These are phyloP conservation scores for Phataginus tetradactyla DNA, from an alignment of 2,797 vertebrate genomes.

Conservation along the genomic window DNA sequence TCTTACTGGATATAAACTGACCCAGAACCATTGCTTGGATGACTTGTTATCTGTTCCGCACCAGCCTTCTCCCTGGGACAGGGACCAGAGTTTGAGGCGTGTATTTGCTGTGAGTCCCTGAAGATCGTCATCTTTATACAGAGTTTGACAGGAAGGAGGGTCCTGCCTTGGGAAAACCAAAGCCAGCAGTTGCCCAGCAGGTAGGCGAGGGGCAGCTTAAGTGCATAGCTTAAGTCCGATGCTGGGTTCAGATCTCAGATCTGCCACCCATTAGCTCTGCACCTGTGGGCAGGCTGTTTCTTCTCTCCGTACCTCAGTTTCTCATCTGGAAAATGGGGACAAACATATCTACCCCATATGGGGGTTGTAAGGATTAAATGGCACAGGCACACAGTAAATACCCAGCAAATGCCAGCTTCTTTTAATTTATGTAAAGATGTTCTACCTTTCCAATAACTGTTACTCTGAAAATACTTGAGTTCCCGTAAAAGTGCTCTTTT, in stretches of 20 bases:
- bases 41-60: constrained; percentile 3
- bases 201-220: neutral
- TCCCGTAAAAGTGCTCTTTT: neutral
- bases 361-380: neutral
- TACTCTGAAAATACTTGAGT: neutral
- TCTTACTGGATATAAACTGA: neutral
- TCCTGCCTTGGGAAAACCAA: neutral
- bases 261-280: neutral
- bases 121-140: neutral
- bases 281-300: neutral
- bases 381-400: neutral
- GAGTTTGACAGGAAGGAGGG: neutral
- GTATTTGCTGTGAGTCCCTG: neutral
- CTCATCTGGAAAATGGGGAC: neutral
- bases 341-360: neutral
- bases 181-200: neutral
- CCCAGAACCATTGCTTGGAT: neutral
- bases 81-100: constrained; percentile 27
- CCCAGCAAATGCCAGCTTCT: neutral
- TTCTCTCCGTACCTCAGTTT: neutral
- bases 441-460: neutral
- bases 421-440: neutral
- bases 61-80: constrained; percentile 17
- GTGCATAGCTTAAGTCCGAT: neutral
- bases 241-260: neutral